phyloP scores from a whole-genome alignment of 1,140 invertebrate species.

The Drosophila mauritiana region DNA sequence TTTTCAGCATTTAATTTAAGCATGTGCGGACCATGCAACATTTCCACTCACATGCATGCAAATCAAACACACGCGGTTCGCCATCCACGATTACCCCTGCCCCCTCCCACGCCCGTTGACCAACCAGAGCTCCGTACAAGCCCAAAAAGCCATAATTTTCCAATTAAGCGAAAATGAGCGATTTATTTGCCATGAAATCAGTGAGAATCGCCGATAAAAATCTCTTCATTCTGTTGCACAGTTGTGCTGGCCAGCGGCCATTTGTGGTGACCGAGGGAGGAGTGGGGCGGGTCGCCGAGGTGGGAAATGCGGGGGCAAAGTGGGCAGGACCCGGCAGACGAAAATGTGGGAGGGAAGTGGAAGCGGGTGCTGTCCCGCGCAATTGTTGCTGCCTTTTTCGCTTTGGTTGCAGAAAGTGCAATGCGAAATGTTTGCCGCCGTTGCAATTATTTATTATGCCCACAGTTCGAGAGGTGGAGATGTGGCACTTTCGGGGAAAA shows the following conservation, averaged over 20 bases:
- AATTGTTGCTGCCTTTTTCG: conserved; percentile 63
- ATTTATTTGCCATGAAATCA: conserved; percentile 85
- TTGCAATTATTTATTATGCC: conserved; percentile 81
- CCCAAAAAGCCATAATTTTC: conserved; percentile 84
- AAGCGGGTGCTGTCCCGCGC: conserved; percentile 14
- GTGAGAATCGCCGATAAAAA: conserved; percentile 85
- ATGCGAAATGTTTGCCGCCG: conserved; percentile 75
- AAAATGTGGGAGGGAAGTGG: conserved; percentile 12
- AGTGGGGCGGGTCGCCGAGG: neutral
- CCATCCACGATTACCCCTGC: neutral
- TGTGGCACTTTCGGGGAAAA: conserved; percentile 15
- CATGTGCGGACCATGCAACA: conserved; percentile 40
- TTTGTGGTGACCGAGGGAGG: conserved; percentile 8
- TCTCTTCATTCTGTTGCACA: conserved; percentile 82
- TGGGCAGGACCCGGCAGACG: conserved; percentile 26
- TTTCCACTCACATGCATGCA: conserved; percentile 47
- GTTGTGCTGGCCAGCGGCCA: conserved; percentile 43
- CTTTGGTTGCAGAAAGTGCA: conserved; percentile 80
- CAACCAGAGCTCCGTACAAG: conserved; percentile 45
- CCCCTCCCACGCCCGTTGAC: neutral
- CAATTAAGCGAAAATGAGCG: conserved; percentile 85
- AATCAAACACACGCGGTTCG: conserved; percentile 17
- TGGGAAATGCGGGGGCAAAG: conserved; percentile 6
- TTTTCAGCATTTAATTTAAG: conserved; percentile 41
- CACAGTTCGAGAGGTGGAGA: conserved; percentile 24